Base-by-base conservation (phyloP, 2,888 invertebrate genomes). In the Papilio protenor region DNA sequence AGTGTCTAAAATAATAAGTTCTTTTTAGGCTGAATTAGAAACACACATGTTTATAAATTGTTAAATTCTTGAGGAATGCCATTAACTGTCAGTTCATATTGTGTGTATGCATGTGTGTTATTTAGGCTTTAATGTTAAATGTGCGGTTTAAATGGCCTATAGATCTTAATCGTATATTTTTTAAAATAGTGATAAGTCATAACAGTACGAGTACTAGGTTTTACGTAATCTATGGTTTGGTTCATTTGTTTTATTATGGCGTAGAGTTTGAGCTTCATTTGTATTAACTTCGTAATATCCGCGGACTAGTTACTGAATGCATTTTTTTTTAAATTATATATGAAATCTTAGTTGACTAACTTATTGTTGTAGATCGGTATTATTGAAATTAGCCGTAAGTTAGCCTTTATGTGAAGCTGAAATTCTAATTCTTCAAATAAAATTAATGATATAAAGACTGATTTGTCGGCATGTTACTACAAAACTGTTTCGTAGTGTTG, bases 401-500 rank as follows among this genome's bases (percentile, higher is more conserved):
- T 11, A 40, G n/a, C 40, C 4, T 6, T 55, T 16, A 27, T 33
- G 55, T 71, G 61, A 59, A 73, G 73, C 73, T 61, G 61, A 73
- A 73, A 16, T 33, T 23, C 40, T 47, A 27, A 52, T 27, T 55
- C 18, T 33, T 33, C 52, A 33, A 33, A n/a, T 27, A n/a, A n/a
- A 21, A 52, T 21, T 27, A 75, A 49, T 69, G 21, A 52, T 21
- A 21, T 55, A 33, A 75, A 75, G 75, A 75, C 75, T 75, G 75
- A 75, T 69, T 66, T 49, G 75, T 12, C 52, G 33, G 52, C 47
- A 52, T 33, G 18, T 66, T 75, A 66, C 21, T 40, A n/a, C 18
- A 74, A 64, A 55, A 33, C 52, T 75, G 64, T 64, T 66, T 66
- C 12, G n/a, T 73, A 16, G 23, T 40, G 59, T 45, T 45, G 6